These are phyloP conservation scores for Acinonyx jubatus DNA, from an alignment of 2,113 vertebrate species.

Conservation along the genomic window DNA sequence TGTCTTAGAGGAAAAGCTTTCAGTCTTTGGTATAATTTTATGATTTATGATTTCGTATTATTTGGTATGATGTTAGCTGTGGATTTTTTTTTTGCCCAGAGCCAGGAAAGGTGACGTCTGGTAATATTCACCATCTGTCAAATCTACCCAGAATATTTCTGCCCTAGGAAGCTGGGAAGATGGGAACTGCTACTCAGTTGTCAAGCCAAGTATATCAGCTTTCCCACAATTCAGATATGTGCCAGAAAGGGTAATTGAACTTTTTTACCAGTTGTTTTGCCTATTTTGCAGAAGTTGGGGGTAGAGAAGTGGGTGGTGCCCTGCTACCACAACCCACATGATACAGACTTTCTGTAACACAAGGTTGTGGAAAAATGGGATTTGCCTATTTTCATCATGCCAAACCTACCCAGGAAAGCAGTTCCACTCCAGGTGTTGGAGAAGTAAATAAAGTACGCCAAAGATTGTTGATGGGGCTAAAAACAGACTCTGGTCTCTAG, in stretches of 20 bases:
- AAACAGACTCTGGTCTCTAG: no score
- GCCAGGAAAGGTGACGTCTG: background rate
- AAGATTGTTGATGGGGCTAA: no score
- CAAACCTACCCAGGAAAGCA: background rate
- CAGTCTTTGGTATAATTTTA: background rate
- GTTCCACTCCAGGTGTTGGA: background rate
- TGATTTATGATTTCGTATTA: background rate
- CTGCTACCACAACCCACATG: background rate
- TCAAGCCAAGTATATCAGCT: background rate
- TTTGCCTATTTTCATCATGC: background rate
- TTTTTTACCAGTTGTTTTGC: background rate
- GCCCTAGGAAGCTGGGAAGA: background rate
- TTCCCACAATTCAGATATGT: background rate
- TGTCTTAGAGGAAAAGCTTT: background rate
- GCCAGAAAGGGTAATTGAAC: background rate
- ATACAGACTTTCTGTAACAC: background rate
- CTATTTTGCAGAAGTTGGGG: background rate
- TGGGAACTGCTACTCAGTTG: background rate
- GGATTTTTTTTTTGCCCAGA: background rate
- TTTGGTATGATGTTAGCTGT: background rate
- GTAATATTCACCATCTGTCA: background rate
- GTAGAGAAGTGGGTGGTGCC: background rate
- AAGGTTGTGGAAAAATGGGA: background rate
- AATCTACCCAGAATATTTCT: background rate
- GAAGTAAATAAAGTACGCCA: no score